Percentiles rank a stretch among this genome's conserved stretches.
Evolutionary conservation across 2,888 invertebrate species (phyloP).

Genomic region (Parnassius glacialis): DNA sequence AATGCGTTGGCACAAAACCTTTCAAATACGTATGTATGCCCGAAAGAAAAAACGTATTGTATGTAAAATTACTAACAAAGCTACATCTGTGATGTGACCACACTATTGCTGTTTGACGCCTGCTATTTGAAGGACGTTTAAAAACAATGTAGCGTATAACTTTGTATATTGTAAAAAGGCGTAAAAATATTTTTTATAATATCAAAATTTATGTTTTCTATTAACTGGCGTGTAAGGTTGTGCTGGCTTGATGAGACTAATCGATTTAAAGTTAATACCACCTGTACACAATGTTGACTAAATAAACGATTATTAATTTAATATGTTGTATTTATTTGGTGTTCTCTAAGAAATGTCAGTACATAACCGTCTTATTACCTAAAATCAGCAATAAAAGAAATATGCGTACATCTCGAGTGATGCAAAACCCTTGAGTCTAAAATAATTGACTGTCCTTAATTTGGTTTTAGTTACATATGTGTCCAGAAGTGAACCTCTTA

Average conservation of each 20-base stretch:
- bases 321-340: constrained; percentile 15
- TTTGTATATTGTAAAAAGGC: constrained; percentile 48
- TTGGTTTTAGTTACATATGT: no score
- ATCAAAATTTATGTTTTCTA: constrained; percentile 55
- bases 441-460: no score
- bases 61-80: constrained; percentile 17
- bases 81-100: constrained; percentile 25
- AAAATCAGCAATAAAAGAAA: no score
- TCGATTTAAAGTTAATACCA: constrained; percentile 41
- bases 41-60: neutral
- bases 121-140: constrained; percentile 21
- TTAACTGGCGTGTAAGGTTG: constrained; percentile 41
- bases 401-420: no score
- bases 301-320: constrained; percentile 58
- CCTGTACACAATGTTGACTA: constrained; percentile 61
- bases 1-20: constrained; percentile 1
- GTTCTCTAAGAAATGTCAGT: no score
- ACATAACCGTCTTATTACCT: no score
- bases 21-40: neutral
- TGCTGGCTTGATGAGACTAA: constrained; percentile 44
- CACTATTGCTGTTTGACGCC: constrained; percentile 4
- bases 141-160: constrained; percentile 30
- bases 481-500: no score
- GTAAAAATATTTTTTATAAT: constrained; percentile 68
- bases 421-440: no score